Evolutionary conservation across 2,888 invertebrate species (phyloP), one percentile per base, ranked within the genome.

Genomic region (Lycophotia porphyrea): DNA sequence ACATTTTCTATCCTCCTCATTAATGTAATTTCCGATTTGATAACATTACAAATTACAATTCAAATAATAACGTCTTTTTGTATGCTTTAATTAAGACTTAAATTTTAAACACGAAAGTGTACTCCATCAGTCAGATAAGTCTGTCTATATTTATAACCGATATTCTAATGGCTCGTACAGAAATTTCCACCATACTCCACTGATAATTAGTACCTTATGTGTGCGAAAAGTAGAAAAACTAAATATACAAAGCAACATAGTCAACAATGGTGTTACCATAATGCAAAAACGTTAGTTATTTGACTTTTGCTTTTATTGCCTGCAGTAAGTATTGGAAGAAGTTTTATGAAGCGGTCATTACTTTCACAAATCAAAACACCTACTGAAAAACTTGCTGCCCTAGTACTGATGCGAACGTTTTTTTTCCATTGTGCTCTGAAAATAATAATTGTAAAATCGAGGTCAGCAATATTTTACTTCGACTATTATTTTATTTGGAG

Each of bases 351-450:
- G 0, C 34, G 11, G 34, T 49, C 2, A 36, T n/a, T n/a, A 64
- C n/a, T 70, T 55, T 42, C 42, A 58, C 34, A 39, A 65, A 55
- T 66, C 21, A 39, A 58, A 65, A 78, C 24, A 68, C n/a, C 69
- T 68, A 18, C 68, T 76, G 1, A 24, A 5, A 42, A 18, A 60
- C 24, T 34, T 76, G 58, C n/a, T 67, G 39, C 39, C 78, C 76
- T 76, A 31, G 58, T 76, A 75, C n/a, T 24, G 7, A 4, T 31
- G 47, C 4, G 7, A n/a, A 3, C 0, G 0, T 42, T 18, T 61
- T 18, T 74, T 63, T 39, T 9, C 0, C 2, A 5, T 8, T 1
- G 1, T 44, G 34, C 9, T 13, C 0, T 60, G 5, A 15, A 21
- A 68, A 39, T 7, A 15, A 5, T 18, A 5, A 47, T 58, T 8